A percentile compares a stretch with the other conserved stretches of the same genome.
Evolutionary conservation across 2,888 invertebrate genomes (phyloP).

Genomic region (Embidobia sp.): DNA sequence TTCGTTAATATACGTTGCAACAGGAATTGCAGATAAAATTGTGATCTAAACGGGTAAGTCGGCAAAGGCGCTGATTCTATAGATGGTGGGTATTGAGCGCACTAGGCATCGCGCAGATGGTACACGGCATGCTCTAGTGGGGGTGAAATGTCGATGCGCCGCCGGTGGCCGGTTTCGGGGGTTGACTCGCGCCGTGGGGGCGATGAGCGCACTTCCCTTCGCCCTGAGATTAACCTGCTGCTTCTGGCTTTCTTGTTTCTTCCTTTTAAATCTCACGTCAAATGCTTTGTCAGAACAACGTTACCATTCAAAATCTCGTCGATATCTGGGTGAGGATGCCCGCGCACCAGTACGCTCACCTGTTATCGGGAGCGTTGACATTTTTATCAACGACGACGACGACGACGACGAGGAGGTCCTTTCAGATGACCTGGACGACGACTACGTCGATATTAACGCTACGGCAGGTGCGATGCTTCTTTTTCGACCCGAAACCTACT

Average conservation of each 20-base stretch:
- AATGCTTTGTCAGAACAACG: constrained; percentile 53
- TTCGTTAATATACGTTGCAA: no score
- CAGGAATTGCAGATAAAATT: not conserved
- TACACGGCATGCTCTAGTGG: constrained; percentile 52
- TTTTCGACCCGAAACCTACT: not conserved
- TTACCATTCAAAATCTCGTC: constrained; percentile 55
- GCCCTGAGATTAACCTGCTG: constrained; percentile 79
- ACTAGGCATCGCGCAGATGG: constrained; percentile 65
- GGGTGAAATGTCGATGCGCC: constrained; percentile 80
- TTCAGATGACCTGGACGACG: constrained; percentile 78
- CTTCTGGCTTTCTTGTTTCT: constrained; percentile 79
- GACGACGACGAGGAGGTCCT: constrained; percentile 77
- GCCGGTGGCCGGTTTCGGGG: constrained; percentile 80
- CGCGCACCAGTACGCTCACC: constrained; percentile 66
- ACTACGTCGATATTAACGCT: constrained; percentile 78
- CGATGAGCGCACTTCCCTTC: constrained; percentile 81
- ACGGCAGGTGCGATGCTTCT: constrained; percentile 78
- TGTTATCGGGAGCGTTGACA: constrained; percentile 66
- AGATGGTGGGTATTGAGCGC: constrained; percentile 52
- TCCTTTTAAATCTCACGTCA: constrained; percentile 71
- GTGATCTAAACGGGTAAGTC: constrained; percentile 6
- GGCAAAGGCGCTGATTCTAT: constrained; percentile 36
- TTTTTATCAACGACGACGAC: constrained; percentile 77
- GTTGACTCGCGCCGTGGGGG: constrained; percentile 81
- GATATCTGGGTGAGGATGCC: constrained; percentile 58